These are phyloP conservation scores for Lichenostomus cassidix DNA, from an alignment of 2,113 vertebrate genomes.

Conservation along the genomic window DNA sequence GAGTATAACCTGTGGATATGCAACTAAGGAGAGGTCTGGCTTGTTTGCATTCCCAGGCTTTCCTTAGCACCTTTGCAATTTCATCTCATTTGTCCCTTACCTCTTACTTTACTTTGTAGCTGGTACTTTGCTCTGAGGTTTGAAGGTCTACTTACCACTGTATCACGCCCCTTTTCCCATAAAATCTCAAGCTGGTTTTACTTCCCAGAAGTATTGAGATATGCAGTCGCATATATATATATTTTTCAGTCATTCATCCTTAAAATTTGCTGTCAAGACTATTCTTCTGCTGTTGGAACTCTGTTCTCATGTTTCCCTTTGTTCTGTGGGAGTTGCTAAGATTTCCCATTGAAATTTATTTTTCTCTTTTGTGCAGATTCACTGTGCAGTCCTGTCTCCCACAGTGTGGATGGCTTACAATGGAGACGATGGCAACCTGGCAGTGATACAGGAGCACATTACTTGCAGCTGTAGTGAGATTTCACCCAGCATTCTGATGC, in stretches of 20 bases:
- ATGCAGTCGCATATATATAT: neutral
- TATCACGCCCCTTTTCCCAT: neutral
- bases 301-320: conserved; percentile 57
- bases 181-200: neutral
- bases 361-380: conserved; percentile 52
- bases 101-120: neutral
- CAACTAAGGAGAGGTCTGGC: neutral
- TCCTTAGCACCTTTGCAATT: neutral
- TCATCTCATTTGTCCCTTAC: neutral
- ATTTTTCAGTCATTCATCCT: conserved; percentile 29
- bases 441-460: conserved; percentile 62
- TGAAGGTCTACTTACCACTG: neutral
- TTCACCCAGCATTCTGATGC: conserved; percentile 17
- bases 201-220: conserved; percentile 1
- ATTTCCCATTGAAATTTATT: conserved; percentile 61
- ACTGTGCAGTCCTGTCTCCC: conserved; percentile 28
- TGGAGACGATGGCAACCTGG: conserved; percentile 54
- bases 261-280: conserved; percentile 46
- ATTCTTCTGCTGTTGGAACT: conserved; percentile 46
- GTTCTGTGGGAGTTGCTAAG: conserved; percentile 57
- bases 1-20: neutral
- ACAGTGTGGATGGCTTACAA: conserved; percentile 35
- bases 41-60: neutral
- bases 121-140: neutral
- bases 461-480: conserved; percentile 49